Conservation (phyloP, 2,797 vertebrate genomes). For the Pelobates cultripes region DNA sequence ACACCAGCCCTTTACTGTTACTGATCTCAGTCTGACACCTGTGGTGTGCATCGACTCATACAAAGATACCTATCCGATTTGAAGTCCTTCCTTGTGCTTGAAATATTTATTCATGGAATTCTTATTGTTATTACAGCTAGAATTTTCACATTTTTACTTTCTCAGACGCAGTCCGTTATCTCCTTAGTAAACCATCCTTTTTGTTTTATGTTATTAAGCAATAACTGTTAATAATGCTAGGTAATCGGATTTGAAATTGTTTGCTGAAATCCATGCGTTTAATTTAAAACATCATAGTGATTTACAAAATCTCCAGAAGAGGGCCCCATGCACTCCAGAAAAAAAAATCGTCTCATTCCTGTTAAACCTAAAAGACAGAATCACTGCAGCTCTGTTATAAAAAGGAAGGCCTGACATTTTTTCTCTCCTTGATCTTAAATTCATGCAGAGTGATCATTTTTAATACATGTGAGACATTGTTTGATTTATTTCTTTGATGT, state of each 20-base stretch:
- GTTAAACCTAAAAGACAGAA: conserved; percentile 1
- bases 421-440: conserved; percentile 30
- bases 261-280: not conserved
- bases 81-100: not conserved
- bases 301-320: conserved; percentile 75
- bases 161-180: no score
- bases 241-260: no score
- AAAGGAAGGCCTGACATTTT: conserved; percentile 7
- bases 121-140: no score
- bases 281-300: conserved; percentile 2
- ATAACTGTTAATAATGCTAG: no score
- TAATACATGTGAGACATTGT: conserved; percentile 41
- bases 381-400: conserved; percentile 19
- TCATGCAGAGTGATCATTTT: conserved; percentile 36
- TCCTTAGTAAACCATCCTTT: no score
- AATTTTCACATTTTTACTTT: no score
- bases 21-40: conserved; percentile 1
- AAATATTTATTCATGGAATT: not conserved
- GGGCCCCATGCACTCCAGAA: conserved; percentile 75
- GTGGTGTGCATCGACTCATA: conserved; percentile 15
- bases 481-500: conserved; percentile 50
- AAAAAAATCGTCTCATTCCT: conserved; percentile 51
- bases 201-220: no score
- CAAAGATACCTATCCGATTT: conserved; percentile 17
- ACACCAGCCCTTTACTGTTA: conserved; percentile 14